A percentile compares a stretch with the other conserved stretches of the same genome.
Conservation (phyloP, 2,797 vertebrate species). For the Amazona ochrocephala region DNA sequence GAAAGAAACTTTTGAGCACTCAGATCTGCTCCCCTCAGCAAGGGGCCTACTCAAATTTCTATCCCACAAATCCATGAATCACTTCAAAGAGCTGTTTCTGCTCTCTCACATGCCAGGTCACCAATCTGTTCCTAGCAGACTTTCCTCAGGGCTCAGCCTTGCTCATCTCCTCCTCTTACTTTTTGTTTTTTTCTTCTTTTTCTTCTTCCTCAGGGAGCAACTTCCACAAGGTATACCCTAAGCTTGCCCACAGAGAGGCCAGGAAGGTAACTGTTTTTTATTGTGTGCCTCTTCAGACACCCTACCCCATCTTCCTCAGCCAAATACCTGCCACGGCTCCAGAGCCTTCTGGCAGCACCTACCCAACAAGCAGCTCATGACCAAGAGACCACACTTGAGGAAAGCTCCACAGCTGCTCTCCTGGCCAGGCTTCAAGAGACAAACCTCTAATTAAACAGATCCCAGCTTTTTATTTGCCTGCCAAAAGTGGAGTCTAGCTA, state of each 20-base stretch:
- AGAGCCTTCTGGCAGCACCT: background rate
- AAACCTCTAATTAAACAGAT: background rate
- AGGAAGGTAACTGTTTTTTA: accelerated
- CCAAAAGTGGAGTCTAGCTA: background rate
- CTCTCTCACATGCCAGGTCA: background rate
- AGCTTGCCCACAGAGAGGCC: accelerated
- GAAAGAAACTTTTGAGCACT: background rate
- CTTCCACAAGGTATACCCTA: accelerated
- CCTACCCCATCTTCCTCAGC: background rate
- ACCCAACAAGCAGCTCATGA: accelerated
- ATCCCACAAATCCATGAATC: background rate
- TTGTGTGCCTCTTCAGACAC: accelerated
- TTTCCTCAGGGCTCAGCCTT: background rate
- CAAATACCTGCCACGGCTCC: background rate
- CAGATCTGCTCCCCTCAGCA: background rate
- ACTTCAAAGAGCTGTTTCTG: background rate
- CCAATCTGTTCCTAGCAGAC: background rate
- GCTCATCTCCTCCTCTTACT: background rate
- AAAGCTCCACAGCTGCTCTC: background rate
- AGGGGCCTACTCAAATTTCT: background rate
- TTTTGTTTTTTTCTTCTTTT: too few species aligned
- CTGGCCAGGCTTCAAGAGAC: background rate
- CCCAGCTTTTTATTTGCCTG: background rate
- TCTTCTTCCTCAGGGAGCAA: background rate
- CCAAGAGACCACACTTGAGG: background rate